Evolutionary conservation across 2,113 vertebrate species (phyloP), one percentile per base, ranked within the genome.

Genomic region (Myodes glareolus): DNA sequence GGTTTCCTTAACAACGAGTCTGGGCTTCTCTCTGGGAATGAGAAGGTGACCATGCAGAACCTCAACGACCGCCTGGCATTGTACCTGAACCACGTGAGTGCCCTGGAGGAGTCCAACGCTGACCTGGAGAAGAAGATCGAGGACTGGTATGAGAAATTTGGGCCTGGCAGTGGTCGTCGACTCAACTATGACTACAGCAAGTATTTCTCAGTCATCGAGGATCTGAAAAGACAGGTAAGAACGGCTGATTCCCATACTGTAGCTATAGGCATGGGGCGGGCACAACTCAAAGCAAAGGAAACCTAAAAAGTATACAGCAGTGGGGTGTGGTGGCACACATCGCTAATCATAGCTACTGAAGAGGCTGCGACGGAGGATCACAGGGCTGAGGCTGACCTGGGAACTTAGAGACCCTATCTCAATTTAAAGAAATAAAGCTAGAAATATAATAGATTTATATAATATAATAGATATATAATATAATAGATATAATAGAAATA

Each of bases 51-150:
- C 1, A 98, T 99, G 98, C 98, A 98, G 82, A 98, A 98, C 72
- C 98, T 99, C 90, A 99, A 99, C 8, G 98, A 98, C 50, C 99
- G 99, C 3, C 98, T 99, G 96, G 98, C 98, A 0, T 98, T 94
- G 7, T 99, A 99, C 97, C 97, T 99, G 98, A 96, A 95, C 86
- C 98, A 98, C 0, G 99, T 99, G 88, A 96, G 45, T 21, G 92
- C 98, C 11, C 98, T 99, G 97, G 98, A 99, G 97, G 97, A 98
- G 5, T 98, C 98, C 5, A 99, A 99, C 78, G 5, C 50, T 0
- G 96, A 98, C 0, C 97, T 99, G 80, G 98, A 99, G 96, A 96
- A 96, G 10, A 98, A 98, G 95, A 99, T 99, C 67, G 97, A 98
- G 52, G 95, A 91, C 14, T 98, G 98, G 98, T 98, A 97, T 70